phyloP scores from a whole-genome alignment of 2,888 invertebrate genomes.

The Euzophera pinguis region DNA sequence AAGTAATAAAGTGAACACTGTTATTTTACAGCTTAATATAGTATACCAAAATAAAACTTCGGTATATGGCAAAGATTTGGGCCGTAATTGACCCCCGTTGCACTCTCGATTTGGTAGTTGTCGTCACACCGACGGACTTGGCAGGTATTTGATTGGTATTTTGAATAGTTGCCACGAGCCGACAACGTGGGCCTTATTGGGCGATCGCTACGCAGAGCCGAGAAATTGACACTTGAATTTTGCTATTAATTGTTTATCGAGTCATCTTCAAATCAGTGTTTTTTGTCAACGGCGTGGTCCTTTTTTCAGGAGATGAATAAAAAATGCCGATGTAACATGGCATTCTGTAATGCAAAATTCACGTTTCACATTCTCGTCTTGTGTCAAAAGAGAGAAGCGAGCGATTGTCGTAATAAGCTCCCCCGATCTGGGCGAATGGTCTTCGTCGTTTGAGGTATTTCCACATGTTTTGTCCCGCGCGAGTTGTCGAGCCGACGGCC shows the following conservation, averaged over 20 bases:
- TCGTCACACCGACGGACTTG: constrained; percentile 77
- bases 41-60: constrained; percentile 74
- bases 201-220: constrained; percentile 29
- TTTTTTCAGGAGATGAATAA: too few relatives aligned
- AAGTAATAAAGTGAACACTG: constrained; percentile 75
- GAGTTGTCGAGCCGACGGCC: constrained; percentile 39
- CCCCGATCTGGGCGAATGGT: constrained; percentile 45
- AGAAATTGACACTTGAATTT: not conserved
- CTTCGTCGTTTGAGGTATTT: constrained; percentile 70
- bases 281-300: too few relatives aligned
- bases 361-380: constrained; percentile 11
- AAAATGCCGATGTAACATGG: too few relatives aligned
- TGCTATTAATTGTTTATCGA: not conserved
- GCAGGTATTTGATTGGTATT: constrained; percentile 79
- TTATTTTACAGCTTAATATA: constrained; percentile 76
- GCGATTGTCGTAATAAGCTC: constrained; percentile 43
- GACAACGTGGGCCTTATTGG: constrained; percentile 41
- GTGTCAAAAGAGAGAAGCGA: constrained; percentile 23
- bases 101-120: constrained; percentile 72
- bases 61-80: constrained; percentile 72
- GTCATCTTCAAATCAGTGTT: too few relatives aligned
- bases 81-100: constrained; percentile 61
- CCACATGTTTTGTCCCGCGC: constrained; percentile 54
- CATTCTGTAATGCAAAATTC: not conserved
- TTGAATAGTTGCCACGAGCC: constrained; percentile 60